Conservation (phyloP, 1,140 invertebrate species). For the Phocides pigmalion region DNA sequence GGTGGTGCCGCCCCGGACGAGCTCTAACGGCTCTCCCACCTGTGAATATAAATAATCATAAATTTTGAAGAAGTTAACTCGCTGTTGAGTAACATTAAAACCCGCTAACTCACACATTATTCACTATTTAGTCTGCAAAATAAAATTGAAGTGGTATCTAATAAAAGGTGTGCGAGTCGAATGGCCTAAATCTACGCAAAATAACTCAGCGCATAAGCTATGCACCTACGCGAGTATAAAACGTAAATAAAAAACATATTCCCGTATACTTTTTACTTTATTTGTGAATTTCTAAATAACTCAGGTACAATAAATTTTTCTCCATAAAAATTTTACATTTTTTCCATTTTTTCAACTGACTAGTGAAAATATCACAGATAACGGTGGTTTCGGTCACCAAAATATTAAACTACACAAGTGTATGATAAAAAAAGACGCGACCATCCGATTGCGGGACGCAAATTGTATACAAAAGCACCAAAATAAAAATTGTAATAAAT, state of each 20-base stretch:
- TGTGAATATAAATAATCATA: too few relatives aligned
- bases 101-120: too few relatives aligned
- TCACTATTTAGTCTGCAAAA: too few relatives aligned
- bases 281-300: slow-evolving; percentile 70
- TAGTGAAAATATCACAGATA: slow-evolving; percentile 66
- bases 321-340: slow-evolving; percentile 71
- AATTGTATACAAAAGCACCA: slow-evolving; percentile 65
- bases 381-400: slow-evolving; percentile 39
- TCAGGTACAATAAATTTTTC: slow-evolving; percentile 74
- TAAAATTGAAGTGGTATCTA: too few relatives aligned
- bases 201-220: too few relatives aligned
- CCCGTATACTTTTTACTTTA: slow-evolving; percentile 63
- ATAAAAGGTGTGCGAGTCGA: too few relatives aligned
- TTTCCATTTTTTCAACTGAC: slow-evolving; percentile 55
- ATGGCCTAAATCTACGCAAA: too few relatives aligned
- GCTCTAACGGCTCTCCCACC: too few relatives aligned
- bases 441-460: slow-evolving; percentile 58
- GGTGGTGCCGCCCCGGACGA: too few relatives aligned
- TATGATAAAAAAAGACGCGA: slow-evolving; percentile 54
- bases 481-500: slow-evolving; percentile 64
- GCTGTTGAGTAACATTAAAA: too few relatives aligned
- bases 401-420: slow-evolving; percentile 45
- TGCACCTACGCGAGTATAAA: background rate
- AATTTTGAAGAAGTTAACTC: too few relatives aligned
- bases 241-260: slow-evolving; percentile 35